phyloP scores from a whole-genome alignment of 2,888 invertebrate genomes.

The Thymelicus acteon region DNA sequence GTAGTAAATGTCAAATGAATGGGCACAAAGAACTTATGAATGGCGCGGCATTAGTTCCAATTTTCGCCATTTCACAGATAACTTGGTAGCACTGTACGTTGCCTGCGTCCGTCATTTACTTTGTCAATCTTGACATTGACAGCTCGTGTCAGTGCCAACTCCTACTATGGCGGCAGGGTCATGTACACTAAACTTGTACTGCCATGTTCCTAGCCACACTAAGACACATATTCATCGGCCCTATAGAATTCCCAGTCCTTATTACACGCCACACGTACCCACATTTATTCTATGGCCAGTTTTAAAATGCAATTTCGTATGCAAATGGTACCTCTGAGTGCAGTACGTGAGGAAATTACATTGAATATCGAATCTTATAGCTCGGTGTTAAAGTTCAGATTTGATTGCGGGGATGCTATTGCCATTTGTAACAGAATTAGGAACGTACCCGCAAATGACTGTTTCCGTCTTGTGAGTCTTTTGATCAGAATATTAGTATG shows the following conservation, averaged over 20 bases:
- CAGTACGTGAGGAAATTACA: conserved; percentile 10
- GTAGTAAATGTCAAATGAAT: too few relatives aligned
- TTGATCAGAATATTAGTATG: conserved; percentile 25
- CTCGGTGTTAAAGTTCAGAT: conserved; percentile 12
- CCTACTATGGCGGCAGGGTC: too few relatives aligned
- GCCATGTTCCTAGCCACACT: neutral
- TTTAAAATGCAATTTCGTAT: conserved; percentile 37
- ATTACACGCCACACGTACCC: conserved; percentile 30
- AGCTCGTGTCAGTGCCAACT: too few relatives aligned
- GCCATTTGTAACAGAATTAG: conserved; percentile 36
- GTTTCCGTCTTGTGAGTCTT: conserved; percentile 18
- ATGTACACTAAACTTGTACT: too few relatives aligned
- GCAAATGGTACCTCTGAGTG: conserved; percentile 37
- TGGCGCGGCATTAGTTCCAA: too few relatives aligned
- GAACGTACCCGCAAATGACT: conserved; percentile 29
- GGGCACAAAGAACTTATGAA: too few relatives aligned
- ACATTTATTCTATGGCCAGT: conserved; percentile 37
- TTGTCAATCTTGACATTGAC: too few relatives aligned
- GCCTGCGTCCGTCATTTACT: too few relatives aligned
- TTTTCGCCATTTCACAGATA: too few relatives aligned
- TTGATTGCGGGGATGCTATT: conserved; percentile 9
- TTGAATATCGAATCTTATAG: conserved; percentile 16
- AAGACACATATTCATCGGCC: conserved; percentile 13
- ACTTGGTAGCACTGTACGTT: too few relatives aligned
- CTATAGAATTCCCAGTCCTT: conserved; percentile 11